Evolutionary conservation across 2,113 vertebrate species (phyloP), one percentile per base, ranked within the genome.

Genomic region (Stictonetta naevosa): DNA sequence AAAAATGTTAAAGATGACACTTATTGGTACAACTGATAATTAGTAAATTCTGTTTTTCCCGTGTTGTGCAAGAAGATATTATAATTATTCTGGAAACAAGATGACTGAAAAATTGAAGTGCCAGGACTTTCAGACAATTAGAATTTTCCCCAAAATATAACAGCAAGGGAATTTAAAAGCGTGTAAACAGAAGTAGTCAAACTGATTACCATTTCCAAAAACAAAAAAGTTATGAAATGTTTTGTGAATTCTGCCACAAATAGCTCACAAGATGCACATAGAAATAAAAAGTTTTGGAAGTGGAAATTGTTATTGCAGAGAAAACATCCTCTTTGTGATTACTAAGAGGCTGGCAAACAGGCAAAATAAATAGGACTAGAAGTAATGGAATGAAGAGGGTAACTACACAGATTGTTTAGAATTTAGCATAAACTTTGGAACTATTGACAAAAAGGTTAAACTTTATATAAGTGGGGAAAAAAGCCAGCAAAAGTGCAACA

Each of bases 341-440:
- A 72, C 48, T 83, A 66, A 81, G 42, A 95, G 33, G 56, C 38
- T 92, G 69, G 68, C 42, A 90, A 93, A 93, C 4, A 4, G 40
- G 91, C 64, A 81, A 75, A 74, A 40, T 86, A 96, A 90, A 94
- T 77, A 91, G n/a, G 28, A 67, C 10, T 38, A 83, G 58, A 20
- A 63, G 46, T 74, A 92, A 81, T 42, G 11, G 40, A 90, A 80
- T 42, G 15, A 42, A 88, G 36, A 74, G 22, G 46, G n/a, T 53
- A 95, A 52, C 5, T 59, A 40, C 33, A 62, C 4, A 73, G 53
- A 56, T 21, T 40, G 31, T 48, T 86, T 71, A 63, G 46, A 33
- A 74, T 63, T 63, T 63, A 63, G 15, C 38, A 33, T 53, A 74
- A 69, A 73, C 26, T 56, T 59, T 33, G 13, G 67, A 85, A 87